Conservation (phyloP, 2,113 vertebrate genomes). For the Saimiri boliviensis region DNA sequence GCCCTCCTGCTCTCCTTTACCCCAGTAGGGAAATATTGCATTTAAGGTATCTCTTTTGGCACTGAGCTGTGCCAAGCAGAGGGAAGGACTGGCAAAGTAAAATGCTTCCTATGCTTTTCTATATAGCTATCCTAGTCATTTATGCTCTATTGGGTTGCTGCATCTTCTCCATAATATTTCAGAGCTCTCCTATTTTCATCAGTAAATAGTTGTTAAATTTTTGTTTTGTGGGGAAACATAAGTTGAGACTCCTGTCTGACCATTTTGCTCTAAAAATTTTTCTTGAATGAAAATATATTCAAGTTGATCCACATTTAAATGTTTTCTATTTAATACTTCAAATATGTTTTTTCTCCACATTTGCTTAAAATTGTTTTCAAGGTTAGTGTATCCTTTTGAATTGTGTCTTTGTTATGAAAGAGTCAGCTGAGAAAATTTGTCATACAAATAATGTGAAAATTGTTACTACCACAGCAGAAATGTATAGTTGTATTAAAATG, state of each 20-base stretch:
- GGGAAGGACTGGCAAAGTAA: neutral
- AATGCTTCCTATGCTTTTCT: neutral
- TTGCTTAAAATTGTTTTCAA: slow-evolving; percentile 39
- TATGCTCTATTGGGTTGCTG: neutral
- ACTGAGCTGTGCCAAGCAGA: too few relatives aligned
- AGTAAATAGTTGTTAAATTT: neutral
- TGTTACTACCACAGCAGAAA: slow-evolving; percentile 35
- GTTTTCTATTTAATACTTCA: slow-evolving; percentile 1
- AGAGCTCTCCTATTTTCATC: neutral
- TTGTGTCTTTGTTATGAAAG: slow-evolving; percentile 67
- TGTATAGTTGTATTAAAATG: slow-evolving; percentile 32
- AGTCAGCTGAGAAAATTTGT: slow-evolving; percentile 72
- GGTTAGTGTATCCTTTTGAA: slow-evolving; percentile 44
- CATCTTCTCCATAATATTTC: neutral
- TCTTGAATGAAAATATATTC: neutral
- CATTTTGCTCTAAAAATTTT: neutral
- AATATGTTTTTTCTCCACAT: slow-evolving; percentile 1
- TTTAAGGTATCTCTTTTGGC: too few relatives aligned
- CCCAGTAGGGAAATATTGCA: too few relatives aligned
- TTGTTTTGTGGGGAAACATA: neutral
- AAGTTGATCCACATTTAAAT: slow-evolving; percentile 47
- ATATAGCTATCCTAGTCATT: too few relatives aligned
- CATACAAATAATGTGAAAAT: slow-evolving; percentile 54
- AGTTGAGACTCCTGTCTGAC: neutral
- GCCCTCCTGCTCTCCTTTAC: too few relatives aligned